Percentiles rank a stretch among this genome's conserved stretches.
Evolutionary conservation across 1,140 invertebrate species (phyloP).

Genomic region (Coelopa frigida): DNA sequence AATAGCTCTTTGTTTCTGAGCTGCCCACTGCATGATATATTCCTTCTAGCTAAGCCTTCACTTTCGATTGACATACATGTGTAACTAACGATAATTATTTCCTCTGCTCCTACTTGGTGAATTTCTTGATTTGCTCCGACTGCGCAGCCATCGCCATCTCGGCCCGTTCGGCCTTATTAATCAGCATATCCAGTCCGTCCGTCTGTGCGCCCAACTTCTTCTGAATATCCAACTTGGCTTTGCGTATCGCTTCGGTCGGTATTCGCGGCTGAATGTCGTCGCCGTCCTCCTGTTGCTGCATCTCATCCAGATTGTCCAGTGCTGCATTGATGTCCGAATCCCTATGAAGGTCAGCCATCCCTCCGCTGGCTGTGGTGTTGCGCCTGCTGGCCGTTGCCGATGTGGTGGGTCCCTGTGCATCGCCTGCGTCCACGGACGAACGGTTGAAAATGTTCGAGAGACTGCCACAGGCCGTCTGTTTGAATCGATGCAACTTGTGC

Average conservation of each 20-base stretch:
- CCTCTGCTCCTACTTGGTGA: conserved; percentile 59
- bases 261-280: conserved; percentile 27
- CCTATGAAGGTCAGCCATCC: conserved; percentile 33
- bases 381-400: conserved; percentile 17
- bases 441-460: conserved; percentile 30
- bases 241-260: conserved; percentile 29
- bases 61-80: no score
- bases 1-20: no score
- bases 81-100: no score
- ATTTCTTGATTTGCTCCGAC: conserved; percentile 63
- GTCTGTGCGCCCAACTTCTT: conserved; percentile 56
- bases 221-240: conserved; percentile 47
- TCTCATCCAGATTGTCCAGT: conserved; percentile 46
- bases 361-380: conserved; percentile 19
- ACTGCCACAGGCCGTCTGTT: conserved; percentile 49
- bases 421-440: conserved; percentile 25
- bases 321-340: conserved; percentile 44
- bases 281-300: conserved; percentile 29
- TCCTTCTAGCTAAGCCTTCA: no score
- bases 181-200: conserved; percentile 55
- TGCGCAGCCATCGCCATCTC: conserved; percentile 59
- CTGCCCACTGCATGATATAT: no score
- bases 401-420: conserved; percentile 42
- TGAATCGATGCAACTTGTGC: conserved; percentile 80
- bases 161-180: conserved; percentile 60